Percentiles rank a stretch among this genome's conserved stretches.
These are phyloP conservation scores for Pangasius larnaudii DNA, from an alignment of 2,797 vertebrate genomes.

Conservation along the genomic window DNA sequence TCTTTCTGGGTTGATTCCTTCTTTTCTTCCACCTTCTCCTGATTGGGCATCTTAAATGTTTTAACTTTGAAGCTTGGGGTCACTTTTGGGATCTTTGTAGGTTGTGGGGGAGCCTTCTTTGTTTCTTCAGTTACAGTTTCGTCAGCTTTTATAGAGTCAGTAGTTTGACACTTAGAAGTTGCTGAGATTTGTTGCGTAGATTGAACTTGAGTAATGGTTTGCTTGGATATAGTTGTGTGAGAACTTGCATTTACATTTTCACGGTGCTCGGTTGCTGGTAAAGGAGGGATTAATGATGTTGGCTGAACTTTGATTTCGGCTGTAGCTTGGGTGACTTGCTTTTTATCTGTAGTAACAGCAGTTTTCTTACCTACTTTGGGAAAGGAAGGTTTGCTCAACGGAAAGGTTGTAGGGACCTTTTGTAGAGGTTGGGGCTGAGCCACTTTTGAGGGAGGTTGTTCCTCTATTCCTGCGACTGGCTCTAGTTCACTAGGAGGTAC, in stretches of 20 bases:
- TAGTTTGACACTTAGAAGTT: slow-evolving; percentile 67
- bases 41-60: slow-evolving; percentile 77
- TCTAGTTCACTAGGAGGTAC: slow-evolving; percentile 48
- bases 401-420: slow-evolving; percentile 39
- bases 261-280: slow-evolving; percentile 65
- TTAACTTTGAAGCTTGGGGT: slow-evolving; percentile 83
- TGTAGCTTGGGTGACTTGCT: slow-evolving; percentile 54
- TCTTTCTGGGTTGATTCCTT: slow-evolving; percentile 61
- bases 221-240: slow-evolving; percentile 63
- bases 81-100: slow-evolving; percentile 77
- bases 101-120: slow-evolving; percentile 64
- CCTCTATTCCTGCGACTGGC: slow-evolving; percentile 48
- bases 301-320: slow-evolving; percentile 62
- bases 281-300: slow-evolving; percentile 55
- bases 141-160: slow-evolving; percentile 67
- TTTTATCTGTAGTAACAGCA: slow-evolving; percentile 63
- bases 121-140: slow-evolving; percentile 70
- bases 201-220: slow-evolving; percentile 65
- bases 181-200: slow-evolving; percentile 33
- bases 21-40: slow-evolving; percentile 66
- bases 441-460: slow-evolving; percentile 61
- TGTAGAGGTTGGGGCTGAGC: slow-evolving; percentile 48
- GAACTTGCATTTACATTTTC: slow-evolving; percentile 68
- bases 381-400: slow-evolving; percentile 68
- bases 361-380: slow-evolving; percentile 70